These are phyloP conservation scores for Lophotis ruficrista DNA, from an alignment of 2,113 vertebrate species.

Conservation along the genomic window DNA sequence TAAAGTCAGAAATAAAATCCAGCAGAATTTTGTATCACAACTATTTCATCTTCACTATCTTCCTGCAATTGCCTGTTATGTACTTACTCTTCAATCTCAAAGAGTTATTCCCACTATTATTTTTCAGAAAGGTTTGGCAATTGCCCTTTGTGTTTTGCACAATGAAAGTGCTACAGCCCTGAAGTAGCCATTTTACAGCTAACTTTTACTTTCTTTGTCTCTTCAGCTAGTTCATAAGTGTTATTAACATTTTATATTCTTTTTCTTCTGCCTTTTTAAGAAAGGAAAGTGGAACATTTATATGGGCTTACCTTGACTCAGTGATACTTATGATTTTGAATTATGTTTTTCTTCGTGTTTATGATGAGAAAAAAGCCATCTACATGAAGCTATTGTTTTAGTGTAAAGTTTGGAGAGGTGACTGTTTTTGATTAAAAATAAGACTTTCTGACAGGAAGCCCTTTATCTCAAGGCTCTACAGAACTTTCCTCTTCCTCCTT, in stretches of 20 bases:
- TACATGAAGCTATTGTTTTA: background rate
- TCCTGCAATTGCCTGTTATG: background rate
- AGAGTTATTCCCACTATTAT: background rate
- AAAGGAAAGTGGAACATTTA: background rate
- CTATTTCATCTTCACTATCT: background rate
- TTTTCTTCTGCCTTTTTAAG: constrained; percentile 8
- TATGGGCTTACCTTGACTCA: background rate
- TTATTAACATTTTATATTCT: constrained; percentile 5
- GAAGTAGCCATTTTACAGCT: constrained; percentile 34
- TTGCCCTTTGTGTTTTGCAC: background rate
- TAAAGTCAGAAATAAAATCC: constrained; percentile 23
- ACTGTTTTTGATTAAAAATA: background rate
- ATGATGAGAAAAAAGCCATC: background rate
- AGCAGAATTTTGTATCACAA: background rate
- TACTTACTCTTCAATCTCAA: constrained; percentile 5
- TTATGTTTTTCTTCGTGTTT: background rate
- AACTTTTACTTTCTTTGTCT: constrained; percentile 9
- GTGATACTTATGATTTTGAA: background rate
- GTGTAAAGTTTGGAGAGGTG: background rate
- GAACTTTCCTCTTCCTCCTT: background rate
- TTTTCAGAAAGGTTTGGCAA: background rate
- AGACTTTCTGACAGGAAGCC: background rate
- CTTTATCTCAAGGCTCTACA: background rate
- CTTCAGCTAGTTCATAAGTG: background rate
- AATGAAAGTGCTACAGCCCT: background rate